A percentile compares a stretch with the other conserved stretches of the same genome.
These are phyloP conservation scores for Scartelaos histophorus DNA, from an alignment of 2,113 vertebrate species.

Conservation along the genomic window DNA sequence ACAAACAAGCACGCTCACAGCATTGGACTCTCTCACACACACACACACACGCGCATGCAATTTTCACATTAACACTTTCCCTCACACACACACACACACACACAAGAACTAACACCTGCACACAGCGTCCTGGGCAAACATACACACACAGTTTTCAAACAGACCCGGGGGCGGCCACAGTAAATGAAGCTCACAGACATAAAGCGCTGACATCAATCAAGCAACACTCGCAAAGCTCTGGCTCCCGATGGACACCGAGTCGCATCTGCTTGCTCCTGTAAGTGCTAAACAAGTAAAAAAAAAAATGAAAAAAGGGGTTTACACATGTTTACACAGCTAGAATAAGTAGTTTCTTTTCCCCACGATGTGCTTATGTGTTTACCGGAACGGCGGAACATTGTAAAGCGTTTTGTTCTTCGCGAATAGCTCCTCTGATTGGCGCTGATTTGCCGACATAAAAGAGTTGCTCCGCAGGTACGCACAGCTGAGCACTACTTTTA, in stretches of 20 bases:
- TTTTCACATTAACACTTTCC: slow-evolving; percentile 12
- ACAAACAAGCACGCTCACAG: slow-evolving; percentile 11
- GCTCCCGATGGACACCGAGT: slow-evolving; percentile 64
- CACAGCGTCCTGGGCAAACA: slow-evolving; percentile 40
- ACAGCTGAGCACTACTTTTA: slow-evolving; percentile 42
- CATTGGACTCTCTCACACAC: slow-evolving; percentile 7
- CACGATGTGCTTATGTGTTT: slow-evolving; percentile 32
- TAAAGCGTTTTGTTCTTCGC: slow-evolving; percentile 37
- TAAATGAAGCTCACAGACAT: slow-evolving; percentile 69
- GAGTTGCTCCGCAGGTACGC: slow-evolving; percentile 24
- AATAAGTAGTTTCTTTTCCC: slow-evolving; percentile 30
- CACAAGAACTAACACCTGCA: slow-evolving; percentile 41
- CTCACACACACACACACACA: slow-evolving; percentile 17
- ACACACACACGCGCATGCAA: slow-evolving; percentile 7
- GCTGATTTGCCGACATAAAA: slow-evolving; percentile 35
- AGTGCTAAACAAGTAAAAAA: slow-evolving; percentile 70
- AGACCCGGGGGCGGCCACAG: slow-evolving; percentile 57
- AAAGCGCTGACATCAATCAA: slow-evolving; percentile 72
- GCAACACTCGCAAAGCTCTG: slow-evolving; percentile 44
- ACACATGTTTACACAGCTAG: slow-evolving; percentile 55
- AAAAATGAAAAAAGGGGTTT: slow-evolving; percentile 57
- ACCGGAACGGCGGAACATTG: slow-evolving; percentile 30
- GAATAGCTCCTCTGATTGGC: slow-evolving; percentile 34
- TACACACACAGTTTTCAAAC: slow-evolving; percentile 39
- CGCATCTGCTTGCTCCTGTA: slow-evolving; percentile 63